Evolutionary conservation across 1,140 invertebrate genomes (phyloP), one percentile per base, ranked within the genome.

Genomic region (Dreissena rostriformis): DNA sequence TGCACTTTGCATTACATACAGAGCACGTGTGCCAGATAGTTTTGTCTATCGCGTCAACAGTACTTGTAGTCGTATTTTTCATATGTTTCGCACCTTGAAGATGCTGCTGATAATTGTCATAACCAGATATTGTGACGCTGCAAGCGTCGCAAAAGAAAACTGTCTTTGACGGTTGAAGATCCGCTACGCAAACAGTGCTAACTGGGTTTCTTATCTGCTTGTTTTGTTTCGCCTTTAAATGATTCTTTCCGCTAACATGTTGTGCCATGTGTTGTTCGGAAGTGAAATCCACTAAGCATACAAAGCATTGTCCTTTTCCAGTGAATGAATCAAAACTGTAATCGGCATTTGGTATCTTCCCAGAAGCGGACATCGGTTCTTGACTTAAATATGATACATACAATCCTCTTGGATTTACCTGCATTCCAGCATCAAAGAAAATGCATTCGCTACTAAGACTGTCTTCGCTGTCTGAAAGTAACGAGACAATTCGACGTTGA

Each of bases 21-120:
- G 52, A 19, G 74, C 61, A 77, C n/a, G 55, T 72, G 65, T 81
- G 84, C 89, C 89, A 90, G 0, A 82, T 74, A 55, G 87, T 76
- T 29, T 15, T 66, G n/a, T 76, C 55, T 19, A 57, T 29, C 6
- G 19, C 67, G 29, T 68, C 66, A 19, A 83, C 1, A 26, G 53
- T 19, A 63, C 29, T 24, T 29, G 72, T 61, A 0, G 61, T 49
- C 22, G 65, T 72, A 63, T 86, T 87, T 57, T 85, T 86, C 67
- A 55, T 81, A 70, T 92, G 91, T 71, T 90, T 88, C 19, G 77
- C 86, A 55, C 90, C 90, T 7, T 66, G 63, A 28, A 86, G 87
- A 65, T 92, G 91, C 63, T 91, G 89, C 17, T 61, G n/a, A 53
- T 88, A 89, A 82, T 83, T 88, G 52, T 88, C 90, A 70, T 85